Evolutionary conservation across 2,797 vertebrate genomes (phyloP).

Genomic region (Cichlasoma orientale): DNA sequence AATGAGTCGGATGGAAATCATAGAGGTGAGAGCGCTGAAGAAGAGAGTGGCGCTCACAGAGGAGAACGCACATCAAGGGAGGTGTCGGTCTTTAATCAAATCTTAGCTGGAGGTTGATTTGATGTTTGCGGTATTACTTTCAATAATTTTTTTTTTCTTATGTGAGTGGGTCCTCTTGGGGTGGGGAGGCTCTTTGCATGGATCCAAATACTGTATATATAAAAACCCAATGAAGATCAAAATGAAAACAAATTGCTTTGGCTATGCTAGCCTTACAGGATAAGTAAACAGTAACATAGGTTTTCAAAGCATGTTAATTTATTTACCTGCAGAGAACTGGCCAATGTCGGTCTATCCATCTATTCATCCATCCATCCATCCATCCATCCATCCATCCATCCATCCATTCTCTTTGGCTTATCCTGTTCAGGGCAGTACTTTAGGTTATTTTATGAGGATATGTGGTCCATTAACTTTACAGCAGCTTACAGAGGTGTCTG

Average conservation of each 20-base stretch:
- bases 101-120: slow-evolving; percentile 65
- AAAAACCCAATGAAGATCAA: slow-evolving; percentile 1
- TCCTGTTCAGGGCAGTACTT: background rate
- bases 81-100: slow-evolving; percentile 59
- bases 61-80: slow-evolving; percentile 24
- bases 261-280: background rate
- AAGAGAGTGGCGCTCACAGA: slow-evolving; percentile 3
- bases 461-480: background rate
- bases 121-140: slow-evolving; percentile 55
- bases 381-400: too few relatives aligned
- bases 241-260: slow-evolving; percentile 10
- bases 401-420: too few relatives aligned
- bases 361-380: too few relatives aligned
- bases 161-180: slow-evolving; percentile 20
- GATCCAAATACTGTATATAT: background rate
- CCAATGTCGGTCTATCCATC: too few relatives aligned
- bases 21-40: background rate
- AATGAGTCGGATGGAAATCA: background rate
- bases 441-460: background rate
- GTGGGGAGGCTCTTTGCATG: background rate
- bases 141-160: slow-evolving; percentile 4
- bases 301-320: too few relatives aligned
- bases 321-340: background rate
- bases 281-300: background rate
- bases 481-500: background rate